Percentiles rank a stretch among this genome's conserved stretches.
phyloP scores from a whole-genome alignment of 2,113 vertebrate species.

The Cinclus cinclus region DNA sequence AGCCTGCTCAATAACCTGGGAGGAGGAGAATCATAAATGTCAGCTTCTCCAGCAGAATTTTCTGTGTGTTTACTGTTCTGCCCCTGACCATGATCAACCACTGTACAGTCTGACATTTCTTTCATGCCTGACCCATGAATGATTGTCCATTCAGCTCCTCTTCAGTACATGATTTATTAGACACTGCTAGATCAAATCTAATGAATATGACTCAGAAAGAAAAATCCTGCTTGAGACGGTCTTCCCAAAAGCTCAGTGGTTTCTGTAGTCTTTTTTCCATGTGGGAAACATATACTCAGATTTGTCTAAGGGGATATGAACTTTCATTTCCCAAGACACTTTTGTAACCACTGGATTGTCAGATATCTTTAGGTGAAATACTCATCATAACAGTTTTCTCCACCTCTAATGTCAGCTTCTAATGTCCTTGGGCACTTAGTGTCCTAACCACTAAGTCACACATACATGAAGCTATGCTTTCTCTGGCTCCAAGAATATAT shows the following conservation, averaged over 20 bases:
- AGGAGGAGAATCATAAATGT: not conserved
- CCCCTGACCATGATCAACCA: not conserved
- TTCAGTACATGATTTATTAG: not conserved
- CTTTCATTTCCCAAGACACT: not conserved
- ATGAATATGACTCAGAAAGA: not conserved
- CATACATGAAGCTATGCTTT: not conserved
- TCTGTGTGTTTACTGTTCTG: not conserved
- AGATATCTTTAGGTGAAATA: conserved; percentile 9
- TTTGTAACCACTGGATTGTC: not conserved
- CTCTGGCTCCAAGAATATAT: not conserved
- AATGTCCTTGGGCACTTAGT: conserved; percentile 1
- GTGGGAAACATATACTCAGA: not conserved
- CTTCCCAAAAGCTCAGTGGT: not conserved
- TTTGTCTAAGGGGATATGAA: not conserved
- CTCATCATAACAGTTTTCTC: not conserved
- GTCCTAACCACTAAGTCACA: conserved; percentile 22
- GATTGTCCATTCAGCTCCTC: not conserved
- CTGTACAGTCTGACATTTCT: not conserved
- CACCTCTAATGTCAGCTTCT: not conserved
- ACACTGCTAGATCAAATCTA: not conserved
- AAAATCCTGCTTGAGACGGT: not conserved
- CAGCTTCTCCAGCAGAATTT: not conserved
- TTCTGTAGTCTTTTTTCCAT: not conserved
- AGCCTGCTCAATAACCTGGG: not conserved
- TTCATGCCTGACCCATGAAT: not conserved